Conservation (phyloP, 2,888 invertebrate genomes). For the Nasonovia ribisnigri region DNA sequence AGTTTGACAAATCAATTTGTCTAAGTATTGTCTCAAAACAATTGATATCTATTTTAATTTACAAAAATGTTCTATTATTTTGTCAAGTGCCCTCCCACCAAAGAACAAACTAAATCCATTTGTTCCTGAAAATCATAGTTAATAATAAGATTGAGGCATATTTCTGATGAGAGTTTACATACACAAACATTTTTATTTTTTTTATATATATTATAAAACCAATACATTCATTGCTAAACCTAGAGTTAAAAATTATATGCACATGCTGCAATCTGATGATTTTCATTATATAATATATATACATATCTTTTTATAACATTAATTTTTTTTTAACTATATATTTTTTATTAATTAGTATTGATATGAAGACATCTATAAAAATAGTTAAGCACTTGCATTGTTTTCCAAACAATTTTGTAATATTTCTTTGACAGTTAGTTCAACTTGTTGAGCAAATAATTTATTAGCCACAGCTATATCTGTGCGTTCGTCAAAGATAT, state of each 20-base stretch:
- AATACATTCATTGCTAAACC: neutral
- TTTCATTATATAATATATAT: neutral
- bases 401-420: slow-evolving; percentile 60
- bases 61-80: too few relatives aligned
- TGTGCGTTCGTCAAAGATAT: slow-evolving; percentile 62
- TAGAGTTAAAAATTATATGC: neutral
- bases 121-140: too few relatives aligned
- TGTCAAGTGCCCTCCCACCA: too few relatives aligned
- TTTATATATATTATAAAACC: neutral
- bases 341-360: neutral
- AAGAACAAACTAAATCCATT: too few relatives aligned
- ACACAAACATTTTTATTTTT: neutral
- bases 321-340: neutral
- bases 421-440: slow-evolving; percentile 62
- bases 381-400: slow-evolving; percentile 49
- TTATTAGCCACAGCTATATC: slow-evolving; percentile 60
- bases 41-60: too few relatives aligned
- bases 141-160: too few relatives aligned
- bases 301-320: neutral
- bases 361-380: neutral
- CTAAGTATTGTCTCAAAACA: too few relatives aligned
- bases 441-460: slow-evolving; percentile 61
- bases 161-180: too few relatives aligned
- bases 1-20: too few relatives aligned
- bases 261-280: neutral